Percentiles rank a stretch among this genome's conserved stretches.
phyloP scores from a whole-genome alignment of 2,113 vertebrate species.

The Hyperopisus bebe region DNA sequence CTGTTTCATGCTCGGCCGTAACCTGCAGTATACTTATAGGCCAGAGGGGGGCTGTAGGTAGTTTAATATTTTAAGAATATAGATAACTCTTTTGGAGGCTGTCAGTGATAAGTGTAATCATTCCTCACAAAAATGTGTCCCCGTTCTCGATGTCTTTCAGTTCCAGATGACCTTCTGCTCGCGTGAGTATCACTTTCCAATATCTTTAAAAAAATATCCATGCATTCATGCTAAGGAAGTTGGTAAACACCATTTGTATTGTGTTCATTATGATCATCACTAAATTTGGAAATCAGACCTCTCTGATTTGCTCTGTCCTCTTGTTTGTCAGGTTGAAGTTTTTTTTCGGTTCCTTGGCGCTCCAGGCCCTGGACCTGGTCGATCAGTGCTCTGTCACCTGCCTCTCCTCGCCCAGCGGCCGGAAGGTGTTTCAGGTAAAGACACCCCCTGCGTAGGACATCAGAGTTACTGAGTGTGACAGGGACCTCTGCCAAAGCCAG shows the following conservation, averaged over 20 bases:
- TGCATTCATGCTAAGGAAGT: background rate
- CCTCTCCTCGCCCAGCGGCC: conserved; percentile 77
- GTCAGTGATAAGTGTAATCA: background rate
- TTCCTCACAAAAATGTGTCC: background rate
- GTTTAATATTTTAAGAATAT: background rate
- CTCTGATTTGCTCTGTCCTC: background rate
- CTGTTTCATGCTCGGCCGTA: background rate
- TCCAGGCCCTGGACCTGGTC: conserved; percentile 83
- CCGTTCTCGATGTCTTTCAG: conserved; percentile 57
- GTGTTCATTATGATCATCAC: background rate
- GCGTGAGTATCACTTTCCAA: conserved; percentile 71
- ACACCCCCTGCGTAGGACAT: background rate
- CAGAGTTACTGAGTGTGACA: background rate
- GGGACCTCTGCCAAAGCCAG: background rate
- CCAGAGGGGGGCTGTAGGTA: background rate
- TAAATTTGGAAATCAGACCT: background rate
- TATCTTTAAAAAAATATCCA: background rate
- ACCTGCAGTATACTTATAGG: background rate
- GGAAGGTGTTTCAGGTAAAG: conserved; percentile 75
- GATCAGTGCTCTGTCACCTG: conserved; percentile 74
- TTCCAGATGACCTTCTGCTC: conserved; percentile 81
- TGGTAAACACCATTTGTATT: background rate
- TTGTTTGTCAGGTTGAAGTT: conserved; percentile 72
- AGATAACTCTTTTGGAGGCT: background rate
- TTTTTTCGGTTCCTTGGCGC: conserved; percentile 74